phyloP scores from a whole-genome alignment of 2,113 vertebrate genomes.

The Oncorhynchus nerka region DNA sequence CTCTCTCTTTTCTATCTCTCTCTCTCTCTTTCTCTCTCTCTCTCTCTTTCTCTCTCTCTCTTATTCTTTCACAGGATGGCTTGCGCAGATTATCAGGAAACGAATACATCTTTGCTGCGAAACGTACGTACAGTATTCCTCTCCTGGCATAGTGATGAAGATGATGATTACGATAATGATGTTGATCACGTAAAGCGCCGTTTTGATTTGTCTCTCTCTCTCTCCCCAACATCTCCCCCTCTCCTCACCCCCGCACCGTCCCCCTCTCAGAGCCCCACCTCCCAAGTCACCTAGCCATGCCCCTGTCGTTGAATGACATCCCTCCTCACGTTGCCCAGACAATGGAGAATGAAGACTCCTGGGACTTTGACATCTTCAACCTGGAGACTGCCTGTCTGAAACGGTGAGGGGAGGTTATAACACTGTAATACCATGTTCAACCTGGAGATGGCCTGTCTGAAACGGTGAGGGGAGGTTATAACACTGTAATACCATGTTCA shows the following conservation, averaged over 20 bases:
- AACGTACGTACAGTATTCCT: slow-evolving; percentile 79
- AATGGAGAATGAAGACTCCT: slow-evolving; percentile 92
- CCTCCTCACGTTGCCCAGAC: slow-evolving; percentile 86
- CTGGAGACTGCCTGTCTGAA: no score
- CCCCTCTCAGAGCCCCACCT: slow-evolving; percentile 79
- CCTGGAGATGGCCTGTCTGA: no score
- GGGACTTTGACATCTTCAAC: slow-evolving; percentile 87
- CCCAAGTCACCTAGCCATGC: slow-evolving; percentile 73
- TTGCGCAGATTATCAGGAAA: slow-evolving; percentile 91
- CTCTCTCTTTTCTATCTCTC: no score
- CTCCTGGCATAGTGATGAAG: neutral
- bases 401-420: no score
- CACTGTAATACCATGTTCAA: no score
- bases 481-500: no score
- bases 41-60: no score
- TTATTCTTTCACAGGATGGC: slow-evolving; percentile 84
- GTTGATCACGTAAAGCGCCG: neutral
- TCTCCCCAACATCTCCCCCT: neutral
- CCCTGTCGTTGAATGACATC: slow-evolving; percentile 84
- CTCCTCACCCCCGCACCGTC: slow-evolving; percentile 6
- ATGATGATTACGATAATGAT: neutral
- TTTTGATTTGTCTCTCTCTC: neutral
- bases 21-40: no score
- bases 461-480: no score
- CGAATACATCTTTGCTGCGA: slow-evolving; percentile 87